Conservation (phyloP, 64 coral and sea anemone genomes). For the Montipora cactus region DNA sequence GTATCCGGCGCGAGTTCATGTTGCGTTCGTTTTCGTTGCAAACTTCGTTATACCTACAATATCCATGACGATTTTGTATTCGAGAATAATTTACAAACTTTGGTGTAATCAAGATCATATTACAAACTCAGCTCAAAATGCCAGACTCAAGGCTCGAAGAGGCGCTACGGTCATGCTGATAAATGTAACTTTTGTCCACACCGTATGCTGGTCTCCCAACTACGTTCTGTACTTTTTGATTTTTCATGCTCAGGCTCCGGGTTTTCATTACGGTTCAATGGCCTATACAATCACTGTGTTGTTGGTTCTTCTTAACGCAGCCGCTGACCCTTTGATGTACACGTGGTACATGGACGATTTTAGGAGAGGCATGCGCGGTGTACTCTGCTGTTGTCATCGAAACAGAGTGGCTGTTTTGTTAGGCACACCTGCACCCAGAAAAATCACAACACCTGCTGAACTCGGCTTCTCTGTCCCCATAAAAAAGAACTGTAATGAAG, state of each 20-base stretch:
- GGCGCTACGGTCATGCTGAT: constrained; percentile 55
- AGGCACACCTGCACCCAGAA: neutral
- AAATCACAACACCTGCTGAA: neutral
- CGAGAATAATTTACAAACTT: constrained; percentile 57
- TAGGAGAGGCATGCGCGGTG: constrained; percentile 18
- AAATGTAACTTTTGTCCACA: constrained; percentile 48
- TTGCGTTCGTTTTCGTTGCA: constrained; percentile 51
- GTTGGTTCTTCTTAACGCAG: constrained; percentile 69
- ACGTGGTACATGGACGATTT: constrained; percentile 65
- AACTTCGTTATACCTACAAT: constrained; percentile 34
- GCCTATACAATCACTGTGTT: constrained; percentile 69
- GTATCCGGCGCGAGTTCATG: constrained; percentile 45
- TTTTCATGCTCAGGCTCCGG: constrained; percentile 12
- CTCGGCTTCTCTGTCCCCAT: neutral
- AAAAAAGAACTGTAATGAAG: neutral
- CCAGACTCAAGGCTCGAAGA: constrained; percentile 47
- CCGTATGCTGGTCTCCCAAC: constrained; percentile 73
- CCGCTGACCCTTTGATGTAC: constrained; percentile 60
- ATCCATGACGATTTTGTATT: constrained; percentile 63
- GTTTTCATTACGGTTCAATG: constrained; percentile 60
- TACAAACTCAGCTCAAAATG: constrained; percentile 38
- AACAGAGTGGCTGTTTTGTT: neutral
- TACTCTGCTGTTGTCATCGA: constrained; percentile 26
- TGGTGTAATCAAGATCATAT: constrained; percentile 41
- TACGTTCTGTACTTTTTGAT: constrained; percentile 66